These are phyloP conservation scores for Mesocricetus auratus DNA, from an alignment of 2,113 vertebrate genomes.

Conservation along the genomic window DNA sequence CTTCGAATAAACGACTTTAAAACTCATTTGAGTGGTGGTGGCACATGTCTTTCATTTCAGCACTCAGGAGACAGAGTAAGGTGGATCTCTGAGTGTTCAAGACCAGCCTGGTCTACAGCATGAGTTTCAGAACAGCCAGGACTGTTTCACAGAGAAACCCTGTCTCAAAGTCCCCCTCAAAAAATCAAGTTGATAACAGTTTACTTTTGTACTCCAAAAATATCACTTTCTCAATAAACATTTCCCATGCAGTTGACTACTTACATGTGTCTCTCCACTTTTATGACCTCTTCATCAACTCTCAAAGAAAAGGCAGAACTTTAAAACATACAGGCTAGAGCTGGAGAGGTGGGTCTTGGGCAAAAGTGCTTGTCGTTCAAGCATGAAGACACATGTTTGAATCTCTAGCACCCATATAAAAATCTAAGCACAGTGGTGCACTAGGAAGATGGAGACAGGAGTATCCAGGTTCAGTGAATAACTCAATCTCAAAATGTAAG, in stretches of 20 bases:
- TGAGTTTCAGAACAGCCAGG: no score
- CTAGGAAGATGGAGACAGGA: background rate
- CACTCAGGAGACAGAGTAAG: no score
- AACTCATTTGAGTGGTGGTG: no score
- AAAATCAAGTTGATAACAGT: slow-evolving; percentile 22
- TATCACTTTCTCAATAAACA: slow-evolving; percentile 52
- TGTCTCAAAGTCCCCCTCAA: background rate
- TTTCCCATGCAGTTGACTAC: slow-evolving; percentile 32
- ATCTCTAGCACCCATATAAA: background rate
- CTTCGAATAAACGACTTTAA: no score
- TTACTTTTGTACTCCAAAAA: slow-evolving; percentile 50
- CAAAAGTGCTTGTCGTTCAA: background rate
- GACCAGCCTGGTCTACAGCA: no score
- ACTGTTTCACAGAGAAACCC: no score
- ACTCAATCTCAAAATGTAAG: background rate
- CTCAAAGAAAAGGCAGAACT: slow-evolving; percentile 51
- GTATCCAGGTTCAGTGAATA: background rate
- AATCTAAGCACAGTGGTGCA: background rate
- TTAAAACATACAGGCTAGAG: background rate
- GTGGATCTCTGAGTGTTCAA: no score
- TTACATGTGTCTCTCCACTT: background rate
- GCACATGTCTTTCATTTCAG: no score
- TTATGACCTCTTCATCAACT: background rate
- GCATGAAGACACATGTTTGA: background rate
- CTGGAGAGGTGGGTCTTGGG: background rate